Evolutionary conservation across 2,113 vertebrate species (phyloP).

Genomic region (Struthio camelus): DNA sequence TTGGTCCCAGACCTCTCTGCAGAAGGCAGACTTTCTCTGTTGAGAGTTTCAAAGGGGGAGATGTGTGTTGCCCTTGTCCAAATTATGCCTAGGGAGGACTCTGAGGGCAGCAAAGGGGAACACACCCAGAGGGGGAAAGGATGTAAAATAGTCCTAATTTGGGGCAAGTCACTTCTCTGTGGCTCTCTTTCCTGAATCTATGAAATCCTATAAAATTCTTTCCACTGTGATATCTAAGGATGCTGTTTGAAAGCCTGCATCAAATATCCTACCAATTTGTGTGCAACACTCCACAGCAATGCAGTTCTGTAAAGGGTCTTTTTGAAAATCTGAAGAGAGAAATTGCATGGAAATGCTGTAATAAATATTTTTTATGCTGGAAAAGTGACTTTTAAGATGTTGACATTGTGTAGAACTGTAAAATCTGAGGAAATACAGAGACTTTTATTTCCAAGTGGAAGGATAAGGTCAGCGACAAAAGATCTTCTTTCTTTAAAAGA

Average conservation of each 20-base stretch:
- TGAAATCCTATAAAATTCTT: background rate
- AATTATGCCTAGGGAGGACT: background rate
- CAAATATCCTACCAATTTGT: background rate
- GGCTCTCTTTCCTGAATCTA: background rate
- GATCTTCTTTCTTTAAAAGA: background rate
- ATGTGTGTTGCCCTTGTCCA: background rate
- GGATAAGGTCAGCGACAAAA: background rate
- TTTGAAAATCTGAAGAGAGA: background rate
- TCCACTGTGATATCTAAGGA: background rate
- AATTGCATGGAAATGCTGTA: background rate
- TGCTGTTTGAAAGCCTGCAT: background rate
- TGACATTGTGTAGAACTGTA: background rate
- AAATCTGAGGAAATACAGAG: background rate
- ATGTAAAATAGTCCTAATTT: background rate
- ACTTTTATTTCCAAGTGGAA: background rate
- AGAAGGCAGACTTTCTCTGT: background rate
- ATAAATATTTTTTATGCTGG: background rate
- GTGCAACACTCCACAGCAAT: background rate
- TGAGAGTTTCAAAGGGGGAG: background rate
- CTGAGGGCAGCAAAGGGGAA: background rate
- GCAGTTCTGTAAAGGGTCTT: background rate
- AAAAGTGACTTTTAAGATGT: background rate
- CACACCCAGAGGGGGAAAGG: background rate
- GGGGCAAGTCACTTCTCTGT: background rate
- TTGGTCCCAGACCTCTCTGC: background rate